Percentiles rank a stretch among this genome's conserved stretches.
Evolutionary conservation across 2,113 vertebrate species (phyloP).

Genomic region (Oryzias melastigma): DNA sequence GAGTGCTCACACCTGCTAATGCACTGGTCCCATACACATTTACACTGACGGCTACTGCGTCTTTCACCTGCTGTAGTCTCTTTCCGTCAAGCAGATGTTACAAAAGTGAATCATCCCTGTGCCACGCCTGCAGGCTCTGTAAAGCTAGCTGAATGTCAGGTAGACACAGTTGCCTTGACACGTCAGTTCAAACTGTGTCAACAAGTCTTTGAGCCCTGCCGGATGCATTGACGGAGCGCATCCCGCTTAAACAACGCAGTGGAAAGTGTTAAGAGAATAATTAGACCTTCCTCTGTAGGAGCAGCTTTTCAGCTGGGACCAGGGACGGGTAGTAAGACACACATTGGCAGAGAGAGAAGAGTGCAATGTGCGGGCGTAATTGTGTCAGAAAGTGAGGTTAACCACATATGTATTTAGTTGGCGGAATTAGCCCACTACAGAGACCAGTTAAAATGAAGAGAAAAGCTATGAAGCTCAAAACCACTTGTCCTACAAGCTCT

Average conservation of each 20-base stretch:
- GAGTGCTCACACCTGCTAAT: slow-evolving; percentile 21
- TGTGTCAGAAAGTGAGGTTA: slow-evolving; percentile 61
- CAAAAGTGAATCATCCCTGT: slow-evolving; percentile 33
- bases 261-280: slow-evolving; percentile 52
- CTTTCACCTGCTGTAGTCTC: slow-evolving; percentile 7
- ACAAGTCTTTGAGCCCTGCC: slow-evolving; percentile 44
- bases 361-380: slow-evolving; percentile 43
- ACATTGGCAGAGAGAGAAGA: slow-evolving; percentile 30
- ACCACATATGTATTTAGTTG: slow-evolving; percentile 34
- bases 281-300: slow-evolving; percentile 23
- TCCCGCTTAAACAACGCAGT: slow-evolving; percentile 19
- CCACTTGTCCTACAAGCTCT: slow-evolving; percentile 19
- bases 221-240: slow-evolving; percentile 31
- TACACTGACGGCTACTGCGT: slow-evolving; percentile 4
- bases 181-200: slow-evolving; percentile 46
- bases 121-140: slow-evolving; percentile 24
- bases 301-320: slow-evolving; percentile 40
- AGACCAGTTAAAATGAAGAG: slow-evolving; percentile 33
- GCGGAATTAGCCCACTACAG: slow-evolving; percentile 27
- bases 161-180: slow-evolving; percentile 39
- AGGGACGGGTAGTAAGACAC: slow-evolving; percentile 35
- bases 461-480: slow-evolving; percentile 11
- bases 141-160: slow-evolving; percentile 38
- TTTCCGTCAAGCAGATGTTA: slow-evolving; percentile 35
- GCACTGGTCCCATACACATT: slow-evolving; percentile 10